Base-by-base conservation (phyloP, 2,888 invertebrate species). In the Leucophenga maculata region DNA sequence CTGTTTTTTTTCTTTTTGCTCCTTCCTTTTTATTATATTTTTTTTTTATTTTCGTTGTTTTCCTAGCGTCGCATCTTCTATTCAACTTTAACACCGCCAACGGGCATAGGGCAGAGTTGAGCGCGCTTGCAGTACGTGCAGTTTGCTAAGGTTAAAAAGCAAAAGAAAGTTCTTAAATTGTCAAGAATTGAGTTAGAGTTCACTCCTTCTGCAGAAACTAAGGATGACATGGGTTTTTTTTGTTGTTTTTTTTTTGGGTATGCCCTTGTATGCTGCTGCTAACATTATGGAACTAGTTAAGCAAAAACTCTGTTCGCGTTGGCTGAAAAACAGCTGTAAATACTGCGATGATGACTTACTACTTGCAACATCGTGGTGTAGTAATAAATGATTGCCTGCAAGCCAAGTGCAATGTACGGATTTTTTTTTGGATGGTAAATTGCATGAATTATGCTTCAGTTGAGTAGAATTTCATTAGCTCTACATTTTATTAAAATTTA, bases 281-380 rank as follows among this genome's bases (percentile, higher is more conserved):
- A 26, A 26, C 26, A 26, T 2, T 26, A 26, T 26, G 26, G 26
- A 26, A 26, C 26, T 26, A 3, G 26, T 26, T 26, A 26, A 26
- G 26, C 13, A 26, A 16, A 8, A 59, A 18, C 32, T 32, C 22
- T 59, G 8, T 14, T 32, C n/a, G 59, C 59, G 14, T 32, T 8
- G 8, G 26, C 26, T 26, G 32, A 74, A 76, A 75, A 77, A 78
- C 78, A 77, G 80, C 80, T 78, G 82, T 74, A 82, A 83, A 83
- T 82, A 80, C 77, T 75, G 65, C 70, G 72, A 78, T 77, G 83
- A 81, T 82, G 82, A 78, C 83, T 81, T 76, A 79, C 80, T 81
- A 79, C 11, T 39, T 39, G 39, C 39, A 6, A 11, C 39, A 39
- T 8, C 48, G 22, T 20, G 31, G 67, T 72, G 69, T 70, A 83